These are phyloP conservation scores for Premnoplex brunnescens DNA, from an alignment of 2,797 vertebrate genomes.

Conservation along the genomic window DNA sequence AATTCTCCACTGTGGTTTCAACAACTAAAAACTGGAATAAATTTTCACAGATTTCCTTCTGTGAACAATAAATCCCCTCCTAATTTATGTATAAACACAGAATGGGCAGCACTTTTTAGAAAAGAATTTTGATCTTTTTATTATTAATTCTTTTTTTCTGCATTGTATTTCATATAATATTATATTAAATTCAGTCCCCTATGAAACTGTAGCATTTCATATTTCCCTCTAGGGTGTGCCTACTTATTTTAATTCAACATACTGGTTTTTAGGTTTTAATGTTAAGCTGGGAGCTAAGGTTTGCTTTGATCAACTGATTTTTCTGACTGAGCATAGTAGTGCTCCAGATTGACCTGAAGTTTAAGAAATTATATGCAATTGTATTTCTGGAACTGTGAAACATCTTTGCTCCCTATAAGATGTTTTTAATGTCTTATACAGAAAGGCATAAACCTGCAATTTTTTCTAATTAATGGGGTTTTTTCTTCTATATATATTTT, in stretches of 20 bases:
- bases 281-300: background rate
- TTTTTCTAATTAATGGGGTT: background rate
- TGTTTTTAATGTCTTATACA: background rate
- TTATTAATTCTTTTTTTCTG: background rate
- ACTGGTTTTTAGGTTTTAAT: background rate
- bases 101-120: background rate
- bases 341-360: background rate
- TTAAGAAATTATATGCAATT: background rate
- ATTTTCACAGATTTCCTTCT: background rate
- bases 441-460: background rate
- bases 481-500: background rate
- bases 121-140: background rate
- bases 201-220: constrained; percentile 8
- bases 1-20: background rate
- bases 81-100: background rate
- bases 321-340: background rate
- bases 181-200: background rate
- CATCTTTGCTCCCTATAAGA: background rate
- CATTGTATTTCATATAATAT: background rate
- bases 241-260: constrained; percentile 23
- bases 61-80: background rate
- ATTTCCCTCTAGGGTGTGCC: background rate
- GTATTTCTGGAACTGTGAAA: background rate
- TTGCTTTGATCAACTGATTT: background rate
- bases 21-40: background rate